Evolutionary conservation across 2,113 vertebrate species (phyloP), one percentile per base, ranked within the genome.

Genomic region (Sialia sialis): DNA sequence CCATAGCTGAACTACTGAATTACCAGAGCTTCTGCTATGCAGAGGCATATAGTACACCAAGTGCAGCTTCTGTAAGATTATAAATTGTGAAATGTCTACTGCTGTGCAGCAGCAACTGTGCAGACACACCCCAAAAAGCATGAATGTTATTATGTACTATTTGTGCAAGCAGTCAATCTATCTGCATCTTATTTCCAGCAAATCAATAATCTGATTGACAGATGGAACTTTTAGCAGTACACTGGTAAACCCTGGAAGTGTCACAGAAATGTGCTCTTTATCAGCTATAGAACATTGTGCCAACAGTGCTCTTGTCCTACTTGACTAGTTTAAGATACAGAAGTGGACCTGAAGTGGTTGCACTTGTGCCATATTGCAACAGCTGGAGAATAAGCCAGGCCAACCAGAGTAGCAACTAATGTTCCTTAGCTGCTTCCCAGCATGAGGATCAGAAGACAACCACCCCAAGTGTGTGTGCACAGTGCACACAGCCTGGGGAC

Each of bases 91-190:
- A 21, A 21, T 0, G 1, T 55, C 49, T 81, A 49, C 34, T 30
- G 60, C n/a, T 29, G 18, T 55, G 62, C 78, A 87, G 59, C 68
- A 63, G 32, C 17, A 85, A 23, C 51, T 41, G 18, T 10, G 16
- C 23, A 51, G 46, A 49, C 44, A 10, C 20, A 74, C 10, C 19
- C 14, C 62, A 26, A 12, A 66, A 68, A 54, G 21, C 48, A 63
- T 0, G 0, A 43, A 26, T 23, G 48, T 16, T 36, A 25, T 14
- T 19, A 4, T 67, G 29, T 73, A 39, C 43, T 15, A 46, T 25
- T 72, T 72, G 49, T 39, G 9, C 27, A 72, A 84, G 16, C 6
- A 76, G 46, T 64, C 38, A 25, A 5, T 41, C 29, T 43, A 3
- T 16, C 52, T 87, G 34, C 41, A 41, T 48, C 13, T 68, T 52